A percentile compares a stretch with the other conserved stretches of the same genome.
These are phyloP conservation scores for Anorthoa munda DNA, from an alignment of 2,888 invertebrate species.

Conservation along the genomic window DNA sequence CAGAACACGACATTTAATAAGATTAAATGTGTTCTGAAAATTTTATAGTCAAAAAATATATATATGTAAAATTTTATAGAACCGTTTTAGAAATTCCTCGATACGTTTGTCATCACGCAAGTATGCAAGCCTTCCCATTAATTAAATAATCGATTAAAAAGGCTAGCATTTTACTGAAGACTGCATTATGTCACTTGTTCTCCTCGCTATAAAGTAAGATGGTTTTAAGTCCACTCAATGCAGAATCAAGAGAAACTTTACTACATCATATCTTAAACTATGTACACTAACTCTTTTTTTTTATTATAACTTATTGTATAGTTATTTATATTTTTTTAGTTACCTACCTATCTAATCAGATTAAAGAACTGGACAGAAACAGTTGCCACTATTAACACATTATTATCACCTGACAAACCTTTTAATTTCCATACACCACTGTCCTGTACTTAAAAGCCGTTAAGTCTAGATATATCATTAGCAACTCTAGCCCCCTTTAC, in stretches of 20 bases:
- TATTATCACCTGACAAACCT: slow-evolving; percentile 25
- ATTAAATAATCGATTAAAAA: slow-evolving; percentile 27
- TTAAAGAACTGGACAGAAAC: background rate
- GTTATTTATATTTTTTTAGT: background rate
- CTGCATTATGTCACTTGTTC: background rate
- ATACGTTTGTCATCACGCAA: background rate
- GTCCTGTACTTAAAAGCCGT: slow-evolving; percentile 31
- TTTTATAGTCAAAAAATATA: too few species aligned
- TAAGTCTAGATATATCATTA: slow-evolving; percentile 48
- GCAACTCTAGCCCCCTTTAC: slow-evolving; percentile 38
- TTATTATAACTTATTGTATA: too few species aligned
- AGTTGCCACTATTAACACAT: background rate
- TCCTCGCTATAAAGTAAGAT: background rate
- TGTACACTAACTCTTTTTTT: too few species aligned
- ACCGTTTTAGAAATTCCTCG: slow-evolving; percentile 9
- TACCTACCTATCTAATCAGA: too few species aligned
- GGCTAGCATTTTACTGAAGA: background rate
- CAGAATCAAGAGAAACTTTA: background rate
- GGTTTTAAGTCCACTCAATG: background rate
- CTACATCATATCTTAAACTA: too few species aligned
- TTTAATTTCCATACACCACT: slow-evolving; percentile 16
- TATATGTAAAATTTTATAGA: too few species aligned
- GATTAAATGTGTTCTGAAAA: too few species aligned
- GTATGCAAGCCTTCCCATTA: slow-evolving; percentile 6
- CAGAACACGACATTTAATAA: background rate